A percentile compares a stretch with the other conserved stretches of the same genome.
These are phyloP conservation scores for Styela plicata DNA, from an alignment of 23 tunicate species.

Conservation along the genomic window DNA sequence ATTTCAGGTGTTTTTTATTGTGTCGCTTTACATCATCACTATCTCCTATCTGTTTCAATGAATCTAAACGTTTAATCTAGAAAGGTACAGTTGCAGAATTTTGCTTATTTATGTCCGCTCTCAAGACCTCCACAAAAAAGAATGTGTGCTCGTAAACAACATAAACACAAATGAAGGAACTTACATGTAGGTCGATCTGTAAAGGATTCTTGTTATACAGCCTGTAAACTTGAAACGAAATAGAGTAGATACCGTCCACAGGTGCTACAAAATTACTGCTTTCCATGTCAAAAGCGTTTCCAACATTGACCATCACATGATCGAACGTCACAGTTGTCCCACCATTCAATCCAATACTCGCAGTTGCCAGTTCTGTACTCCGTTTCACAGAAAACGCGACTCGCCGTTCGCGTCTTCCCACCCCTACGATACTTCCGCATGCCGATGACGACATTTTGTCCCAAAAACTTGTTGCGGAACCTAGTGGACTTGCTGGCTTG, in stretches of 20 bases:
- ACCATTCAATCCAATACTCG: not conserved
- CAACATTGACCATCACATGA: constrained; percentile 36
- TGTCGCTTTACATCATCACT: too few relatives aligned
- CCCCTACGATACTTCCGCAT: not conserved
- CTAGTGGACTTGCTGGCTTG: not conserved
- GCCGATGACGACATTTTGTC: not conserved
- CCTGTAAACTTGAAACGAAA: constrained; percentile 45
- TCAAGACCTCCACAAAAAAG: too few relatives aligned
- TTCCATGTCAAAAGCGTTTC: constrained; percentile 36
- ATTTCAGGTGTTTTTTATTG: too few relatives aligned
- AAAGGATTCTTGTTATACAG: constrained; percentile 31
- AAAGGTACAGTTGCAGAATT: too few relatives aligned
- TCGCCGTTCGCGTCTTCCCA: not conserved
- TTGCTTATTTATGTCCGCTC: too few relatives aligned
- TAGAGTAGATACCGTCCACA: constrained; percentile 41
- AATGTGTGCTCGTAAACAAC: too few relatives aligned
- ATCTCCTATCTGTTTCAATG: too few relatives aligned
- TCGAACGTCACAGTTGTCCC: constrained; percentile 32
- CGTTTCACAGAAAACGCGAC: constrained; percentile 8
- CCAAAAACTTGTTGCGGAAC: not conserved
- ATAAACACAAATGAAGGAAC: too few relatives aligned
- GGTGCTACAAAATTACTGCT: constrained; percentile 35
- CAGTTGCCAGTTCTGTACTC: not conserved
- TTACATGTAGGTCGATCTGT: constrained; percentile 54
- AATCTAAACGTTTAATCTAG: too few relatives aligned